Evolutionary conservation across 1,140 invertebrate genomes (phyloP), one percentile per base, ranked within the genome.

Genomic region (Coelopa frigida): DNA sequence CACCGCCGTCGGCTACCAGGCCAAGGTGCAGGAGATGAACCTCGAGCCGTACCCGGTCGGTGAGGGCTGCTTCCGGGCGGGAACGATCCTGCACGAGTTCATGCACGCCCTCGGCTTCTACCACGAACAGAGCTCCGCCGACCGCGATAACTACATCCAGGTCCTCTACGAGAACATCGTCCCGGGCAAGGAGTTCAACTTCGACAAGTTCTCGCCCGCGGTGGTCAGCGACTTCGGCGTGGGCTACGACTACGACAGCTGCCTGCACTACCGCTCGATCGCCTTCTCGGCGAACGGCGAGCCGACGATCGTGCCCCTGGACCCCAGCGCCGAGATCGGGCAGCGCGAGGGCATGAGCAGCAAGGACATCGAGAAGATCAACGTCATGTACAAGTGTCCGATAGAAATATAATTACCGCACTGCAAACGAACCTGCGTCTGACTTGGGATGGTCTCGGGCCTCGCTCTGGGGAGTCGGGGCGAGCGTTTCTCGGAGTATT

Each of bases 201-300:
- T 81, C 53, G 73, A 78, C 44, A 78, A 78, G 33, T 70, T 71
- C 7, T 53, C 52, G 5, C 43, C 55, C 0, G 68, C 56, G 0
- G 65, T 72, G 0, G 55, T 66, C 2, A 61, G 53, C 2, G 73
- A 78, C 46, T 78, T 73, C 39, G 71, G 73, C 11, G 49, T 75
- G 41, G 56, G 58, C 6, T 85, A 85, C 49, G 82, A 84, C 61
- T 84, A 83, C 52, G 58, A 69, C 0, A 88, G 85, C 49, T 81
- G 88, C 15, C 78, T 90, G 76, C 88, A 91, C 63, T 90, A 91
- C 60, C 80, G 81, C 1, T 68, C 76, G 0, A 77, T 70, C 17
- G 83, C 85, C 3, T 90, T 89, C 63, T 81, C 81, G 1, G 70
- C 57, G 15, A 89, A 88, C 57, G 82, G 83, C 4, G 58, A 77